Evolutionary conservation across 2,888 invertebrate genomes (phyloP).

Genomic region (Ctena decussata): DNA sequence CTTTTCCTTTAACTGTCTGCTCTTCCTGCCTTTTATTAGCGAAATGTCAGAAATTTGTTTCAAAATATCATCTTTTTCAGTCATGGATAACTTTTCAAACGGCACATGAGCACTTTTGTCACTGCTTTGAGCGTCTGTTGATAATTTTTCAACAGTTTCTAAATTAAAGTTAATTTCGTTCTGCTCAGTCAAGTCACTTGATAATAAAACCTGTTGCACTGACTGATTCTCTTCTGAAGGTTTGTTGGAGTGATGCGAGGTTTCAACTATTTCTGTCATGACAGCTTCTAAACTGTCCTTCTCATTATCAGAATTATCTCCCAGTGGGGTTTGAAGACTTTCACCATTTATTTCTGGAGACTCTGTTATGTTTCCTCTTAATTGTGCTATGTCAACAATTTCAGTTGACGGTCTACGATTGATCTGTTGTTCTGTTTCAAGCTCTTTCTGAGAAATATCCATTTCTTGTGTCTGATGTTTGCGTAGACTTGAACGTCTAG

Average conservation of each 20-base stretch:
- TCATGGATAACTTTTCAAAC: not conserved
- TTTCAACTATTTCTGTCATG: no score
- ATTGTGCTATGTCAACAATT: not conserved
- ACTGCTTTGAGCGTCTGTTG: not conserved
- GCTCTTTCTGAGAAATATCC: not conserved
- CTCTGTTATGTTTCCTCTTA: not conserved
- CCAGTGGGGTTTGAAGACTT: not conserved
- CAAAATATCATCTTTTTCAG: not conserved
- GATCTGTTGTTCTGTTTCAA: not conserved
- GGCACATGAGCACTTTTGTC: not conserved
- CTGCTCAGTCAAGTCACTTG: not conserved
- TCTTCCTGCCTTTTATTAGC: not conserved
- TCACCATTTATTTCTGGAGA: not conserved
- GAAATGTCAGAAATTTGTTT: not conserved
- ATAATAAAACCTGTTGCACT: no score
- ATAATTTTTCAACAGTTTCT: not conserved
- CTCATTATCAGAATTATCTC: no score
- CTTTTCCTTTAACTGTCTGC: not conserved
- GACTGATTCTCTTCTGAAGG: no score
- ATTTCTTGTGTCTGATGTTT: not conserved
- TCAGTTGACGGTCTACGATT: not conserved
- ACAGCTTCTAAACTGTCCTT: not conserved
- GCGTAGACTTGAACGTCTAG: not conserved
- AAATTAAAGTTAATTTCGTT: not conserved
- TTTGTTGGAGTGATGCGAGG: no score